phyloP scores from a whole-genome alignment of 2,113 vertebrate species.

The Limanda limanda region DNA sequence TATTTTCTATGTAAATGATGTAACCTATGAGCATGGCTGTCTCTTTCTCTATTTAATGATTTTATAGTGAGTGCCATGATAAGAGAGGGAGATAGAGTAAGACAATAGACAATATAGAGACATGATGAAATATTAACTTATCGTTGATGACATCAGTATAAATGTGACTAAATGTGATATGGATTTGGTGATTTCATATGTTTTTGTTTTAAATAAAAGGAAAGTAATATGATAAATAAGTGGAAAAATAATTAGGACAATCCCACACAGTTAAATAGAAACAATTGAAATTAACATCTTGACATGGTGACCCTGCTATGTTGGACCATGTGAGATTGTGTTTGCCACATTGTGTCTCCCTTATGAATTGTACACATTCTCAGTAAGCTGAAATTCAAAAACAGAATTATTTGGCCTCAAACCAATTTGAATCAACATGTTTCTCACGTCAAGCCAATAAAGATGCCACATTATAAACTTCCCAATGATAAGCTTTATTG shows the following conservation, averaged over 20 bases:
- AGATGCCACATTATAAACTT: not conserved
- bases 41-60: not conserved
- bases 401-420: not conserved
- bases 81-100: not conserved
- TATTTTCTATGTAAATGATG: not conserved
- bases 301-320: too few species aligned
- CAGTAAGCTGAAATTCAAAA: too few species aligned
- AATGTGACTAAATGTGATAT: too few species aligned
- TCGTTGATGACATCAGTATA: not conserved
- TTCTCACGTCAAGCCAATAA: not conserved
- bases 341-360: too few species aligned
- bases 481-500: constrained; percentile 21
- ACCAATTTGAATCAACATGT: not conserved
- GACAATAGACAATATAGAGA: not conserved
- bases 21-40: not conserved
- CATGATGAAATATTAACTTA: not conserved
- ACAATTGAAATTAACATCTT: too few species aligned
- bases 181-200: not conserved
- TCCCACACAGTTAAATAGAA: too few species aligned
- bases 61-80: not conserved
- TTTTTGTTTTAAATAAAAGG: not conserved
- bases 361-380: too few species aligned
- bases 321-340: too few species aligned
- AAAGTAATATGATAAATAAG: too few species aligned
- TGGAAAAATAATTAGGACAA: too few species aligned